A percentile compares a stretch with the other conserved stretches of the same genome.
Conservation (phyloP, 2,113 vertebrate genomes). For the Calidris pygmaea region DNA sequence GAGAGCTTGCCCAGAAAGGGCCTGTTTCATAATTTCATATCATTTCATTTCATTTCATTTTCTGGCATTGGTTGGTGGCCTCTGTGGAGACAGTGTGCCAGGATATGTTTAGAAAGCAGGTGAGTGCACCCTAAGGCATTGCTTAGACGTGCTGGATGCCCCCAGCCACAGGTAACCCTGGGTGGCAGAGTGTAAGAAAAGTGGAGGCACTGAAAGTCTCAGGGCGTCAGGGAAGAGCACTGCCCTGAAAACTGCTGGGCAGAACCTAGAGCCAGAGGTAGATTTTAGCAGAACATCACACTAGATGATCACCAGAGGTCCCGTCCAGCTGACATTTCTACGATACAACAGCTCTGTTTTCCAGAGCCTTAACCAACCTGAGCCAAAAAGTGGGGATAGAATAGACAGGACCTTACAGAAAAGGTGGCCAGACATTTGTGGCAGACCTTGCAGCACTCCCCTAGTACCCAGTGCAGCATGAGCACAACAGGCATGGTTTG, state of each 20-base stretch:
- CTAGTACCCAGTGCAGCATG: background rate
- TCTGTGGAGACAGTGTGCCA: background rate
- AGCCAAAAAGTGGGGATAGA: background rate
- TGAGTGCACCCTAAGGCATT: background rate
- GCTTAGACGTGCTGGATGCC: background rate
- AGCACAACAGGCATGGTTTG: background rate
- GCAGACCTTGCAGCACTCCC: background rate
- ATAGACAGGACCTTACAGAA: background rate
- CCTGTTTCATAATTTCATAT: too few species aligned
- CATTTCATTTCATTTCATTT: background rate
- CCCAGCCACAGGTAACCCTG: background rate
- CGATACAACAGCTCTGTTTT: accelerated
- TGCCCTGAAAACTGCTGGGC: background rate
- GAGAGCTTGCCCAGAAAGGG: background rate
- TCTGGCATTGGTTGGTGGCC: background rate
- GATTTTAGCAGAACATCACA: background rate
- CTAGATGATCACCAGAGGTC: background rate
- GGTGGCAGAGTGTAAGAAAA: background rate
- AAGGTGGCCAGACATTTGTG: background rate
- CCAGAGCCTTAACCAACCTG: background rate
- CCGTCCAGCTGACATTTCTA: background rate
- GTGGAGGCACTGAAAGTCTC: background rate
- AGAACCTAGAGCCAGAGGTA: background rate
- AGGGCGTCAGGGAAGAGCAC: background rate
- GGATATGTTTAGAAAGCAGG: background rate